A percentile compares a stretch with the other conserved stretches of the same genome.
Conservation (phyloP, 1,140 invertebrate species). For the Ips typographus region DNA sequence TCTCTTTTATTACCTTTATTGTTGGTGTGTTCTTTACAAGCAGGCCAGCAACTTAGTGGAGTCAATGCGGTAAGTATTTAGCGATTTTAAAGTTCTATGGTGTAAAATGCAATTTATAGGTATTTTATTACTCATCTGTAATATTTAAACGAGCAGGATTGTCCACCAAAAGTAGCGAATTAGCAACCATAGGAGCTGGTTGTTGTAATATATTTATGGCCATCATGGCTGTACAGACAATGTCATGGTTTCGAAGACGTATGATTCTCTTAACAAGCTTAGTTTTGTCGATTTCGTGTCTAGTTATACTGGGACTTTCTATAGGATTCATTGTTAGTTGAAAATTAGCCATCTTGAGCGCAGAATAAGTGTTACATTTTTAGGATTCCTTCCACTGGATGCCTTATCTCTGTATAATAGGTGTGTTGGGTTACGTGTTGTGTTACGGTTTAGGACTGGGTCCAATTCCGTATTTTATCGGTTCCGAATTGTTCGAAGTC, state of each 20-base stretch:
- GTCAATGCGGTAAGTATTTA: conserved; percentile 76
- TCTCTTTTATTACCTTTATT: conserved; percentile 67
- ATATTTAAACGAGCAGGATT: conserved; percentile 72
- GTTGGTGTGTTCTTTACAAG: conserved; percentile 72
- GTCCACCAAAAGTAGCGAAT: conserved; percentile 57
- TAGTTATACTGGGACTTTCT: conserved; percentile 59
- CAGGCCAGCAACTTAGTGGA: conserved; percentile 82
- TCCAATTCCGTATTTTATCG: conserved; percentile 88
- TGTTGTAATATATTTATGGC: conserved; percentile 71
- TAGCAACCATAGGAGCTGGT: conserved; percentile 72
- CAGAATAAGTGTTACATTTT: not conserved
- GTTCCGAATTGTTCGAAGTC: conserved; percentile 86
- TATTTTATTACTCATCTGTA: conserved; percentile 77
- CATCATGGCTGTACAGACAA: conserved; percentile 60
- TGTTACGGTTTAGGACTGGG: conserved; percentile 82
- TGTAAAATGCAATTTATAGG: conserved; percentile 52
- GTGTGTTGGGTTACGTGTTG: conserved; percentile 75
- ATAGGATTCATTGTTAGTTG: conserved; percentile 62
- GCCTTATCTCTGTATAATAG: conserved; percentile 69
- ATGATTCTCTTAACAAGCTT: conserved; percentile 61
- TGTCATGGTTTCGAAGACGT: conserved; percentile 61
- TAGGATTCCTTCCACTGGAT: conserved; percentile 60
- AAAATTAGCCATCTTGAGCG: too few species aligned
- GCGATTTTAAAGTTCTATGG: not conserved
- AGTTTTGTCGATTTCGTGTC: conserved; percentile 54